Evolutionary conservation across 2,797 vertebrate species (phyloP).

Genomic region (Channallabes apus): DNA sequence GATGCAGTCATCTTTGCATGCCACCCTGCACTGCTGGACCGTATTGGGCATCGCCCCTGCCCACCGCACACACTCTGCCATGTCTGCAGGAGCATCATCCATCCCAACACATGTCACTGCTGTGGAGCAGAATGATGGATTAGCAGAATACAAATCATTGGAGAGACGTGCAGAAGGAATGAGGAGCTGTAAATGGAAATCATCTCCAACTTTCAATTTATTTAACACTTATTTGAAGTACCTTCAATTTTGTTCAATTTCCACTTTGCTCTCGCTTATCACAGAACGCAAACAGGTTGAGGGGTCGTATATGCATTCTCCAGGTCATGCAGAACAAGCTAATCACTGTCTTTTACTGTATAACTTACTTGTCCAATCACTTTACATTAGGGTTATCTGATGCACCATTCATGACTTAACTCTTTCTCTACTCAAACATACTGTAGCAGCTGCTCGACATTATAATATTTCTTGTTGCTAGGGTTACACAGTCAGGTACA

Average conservation of each 20-base stretch:
- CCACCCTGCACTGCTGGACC: slow-evolving; percentile 74
- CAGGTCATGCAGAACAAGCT: not conserved
- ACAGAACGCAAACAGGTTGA: not conserved
- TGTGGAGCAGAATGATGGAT: slow-evolving; percentile 45
- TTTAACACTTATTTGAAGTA: not conserved
- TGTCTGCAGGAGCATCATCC: slow-evolving; percentile 62
- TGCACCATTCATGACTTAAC: not conserved
- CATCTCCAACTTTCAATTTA: not conserved
- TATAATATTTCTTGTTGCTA: slow-evolving; percentile 32
- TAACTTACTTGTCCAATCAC: not conserved
- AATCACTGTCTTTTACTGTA: not conserved
- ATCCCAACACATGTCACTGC: slow-evolving; percentile 72
- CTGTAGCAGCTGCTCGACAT: slow-evolving; percentile 11
- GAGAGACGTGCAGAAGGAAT: not conserved
- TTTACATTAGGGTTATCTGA: not conserved
- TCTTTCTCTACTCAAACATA: not conserved
- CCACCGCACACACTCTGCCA: slow-evolving; percentile 72
- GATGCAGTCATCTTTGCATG: slow-evolving; percentile 81
- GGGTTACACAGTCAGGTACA: slow-evolving; percentile 25
- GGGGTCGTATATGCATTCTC: not conserved
- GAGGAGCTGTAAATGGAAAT: not conserved
- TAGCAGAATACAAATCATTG: not conserved
- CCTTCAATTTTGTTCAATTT: not conserved
- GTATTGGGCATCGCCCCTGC: slow-evolving; percentile 70
- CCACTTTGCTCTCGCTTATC: not conserved